These are phyloP conservation scores for Diplogasteroides magnus DNA, from an alignment of 1,140 invertebrate species.

Conservation along the genomic window DNA sequence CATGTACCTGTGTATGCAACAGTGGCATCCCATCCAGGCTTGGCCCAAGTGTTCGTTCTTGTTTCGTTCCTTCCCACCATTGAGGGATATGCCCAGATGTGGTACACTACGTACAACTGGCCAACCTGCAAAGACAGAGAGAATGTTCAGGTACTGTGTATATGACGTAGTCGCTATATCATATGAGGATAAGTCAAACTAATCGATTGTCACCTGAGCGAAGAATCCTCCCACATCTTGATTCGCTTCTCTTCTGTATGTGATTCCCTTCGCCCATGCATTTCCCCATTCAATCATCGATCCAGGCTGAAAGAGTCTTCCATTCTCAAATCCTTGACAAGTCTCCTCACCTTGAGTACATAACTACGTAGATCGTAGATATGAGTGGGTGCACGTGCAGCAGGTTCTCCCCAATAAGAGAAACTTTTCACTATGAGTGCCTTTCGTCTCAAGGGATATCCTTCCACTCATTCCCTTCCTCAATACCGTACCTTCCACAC, in stretches of 20 bases:
- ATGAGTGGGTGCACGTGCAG: constrained; percentile 39
- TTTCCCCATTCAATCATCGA: constrained; percentile 56
- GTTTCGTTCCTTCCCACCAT: constrained; percentile 45
- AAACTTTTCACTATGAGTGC: constrained; percentile 32
- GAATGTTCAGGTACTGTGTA: too few species aligned
- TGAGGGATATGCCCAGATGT: constrained; percentile 51
- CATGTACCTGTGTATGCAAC: constrained; percentile 49
- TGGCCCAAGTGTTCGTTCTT: constrained; percentile 50
- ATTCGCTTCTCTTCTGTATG: constrained; percentile 50
- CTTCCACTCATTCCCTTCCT: constrained; percentile 42
- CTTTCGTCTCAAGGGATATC: too few species aligned
- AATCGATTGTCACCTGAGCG: constrained; percentile 30
- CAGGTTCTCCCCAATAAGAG: constrained; percentile 53
- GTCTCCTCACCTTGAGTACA: constrained; percentile 45
- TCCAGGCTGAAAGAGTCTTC: constrained; percentile 50
- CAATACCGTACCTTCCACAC: constrained; percentile 40
- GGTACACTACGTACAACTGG: constrained; percentile 54
- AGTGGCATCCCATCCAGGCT: constrained; percentile 54
- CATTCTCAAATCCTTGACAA: too few species aligned
- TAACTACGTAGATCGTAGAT: constrained; percentile 52
- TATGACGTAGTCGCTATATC: too few species aligned
- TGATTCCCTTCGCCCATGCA: constrained; percentile 54
- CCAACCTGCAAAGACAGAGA: constrained; percentile 16
- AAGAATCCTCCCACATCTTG: constrained; percentile 55
- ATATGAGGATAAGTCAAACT: background rate